Evolutionary conservation across 2,888 invertebrate genomes (phyloP).

Genomic region (Cheilosia grossa): DNA sequence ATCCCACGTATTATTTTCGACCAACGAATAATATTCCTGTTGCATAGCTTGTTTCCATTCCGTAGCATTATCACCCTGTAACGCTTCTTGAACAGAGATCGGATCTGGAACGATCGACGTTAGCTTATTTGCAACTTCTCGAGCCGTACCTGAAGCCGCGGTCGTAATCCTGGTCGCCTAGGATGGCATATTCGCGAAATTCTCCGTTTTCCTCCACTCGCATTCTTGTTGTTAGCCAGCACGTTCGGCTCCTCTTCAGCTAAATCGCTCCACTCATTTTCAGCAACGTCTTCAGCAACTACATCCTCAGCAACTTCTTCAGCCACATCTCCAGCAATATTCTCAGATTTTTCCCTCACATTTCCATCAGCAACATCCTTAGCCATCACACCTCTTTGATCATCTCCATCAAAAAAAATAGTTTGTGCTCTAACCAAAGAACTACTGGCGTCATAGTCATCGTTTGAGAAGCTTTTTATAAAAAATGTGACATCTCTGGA

Average conservation of each 20-base stretch:
- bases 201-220: constrained; percentile 36
- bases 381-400: neutral
- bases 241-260: neutral
- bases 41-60: constrained; percentile 75
- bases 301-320: neutral
- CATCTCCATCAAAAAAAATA: constrained; percentile 6
- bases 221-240: neutral
- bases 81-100: constrained; percentile 38
- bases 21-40: constrained; percentile 71
- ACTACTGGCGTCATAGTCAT: constrained; percentile 9
- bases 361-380: neutral
- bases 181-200: constrained; percentile 26
- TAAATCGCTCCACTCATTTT: neutral
- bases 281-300: neutral
- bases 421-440: constrained; percentile 2
- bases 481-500: constrained; percentile 74
- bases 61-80: constrained; percentile 32
- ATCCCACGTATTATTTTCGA: constrained; percentile 76
- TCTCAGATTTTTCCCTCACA: neutral
- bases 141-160: constrained; percentile 17
- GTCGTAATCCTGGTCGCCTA: constrained; percentile 24
- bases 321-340: neutral
- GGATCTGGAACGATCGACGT: constrained; percentile 28
- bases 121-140: constrained; percentile 37
- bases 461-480: constrained; percentile 60